Percentiles rank a stretch among this genome's conserved stretches.
phyloP scores from a whole-genome alignment of 2,113 vertebrate genomes.

The Lepisosteus osseus region DNA sequence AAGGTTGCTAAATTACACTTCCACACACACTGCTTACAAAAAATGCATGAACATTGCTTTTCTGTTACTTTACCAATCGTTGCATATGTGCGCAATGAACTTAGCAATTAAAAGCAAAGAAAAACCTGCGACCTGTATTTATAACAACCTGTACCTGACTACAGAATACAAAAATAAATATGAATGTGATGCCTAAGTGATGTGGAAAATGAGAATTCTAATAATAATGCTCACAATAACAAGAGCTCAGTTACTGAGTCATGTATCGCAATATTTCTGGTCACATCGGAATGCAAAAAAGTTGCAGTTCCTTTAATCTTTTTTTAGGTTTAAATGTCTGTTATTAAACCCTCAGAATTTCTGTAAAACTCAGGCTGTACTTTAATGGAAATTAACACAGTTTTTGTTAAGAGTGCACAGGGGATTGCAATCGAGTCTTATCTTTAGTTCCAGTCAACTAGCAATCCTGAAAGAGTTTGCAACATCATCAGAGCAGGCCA shows the following conservation, averaged over 20 bases:
- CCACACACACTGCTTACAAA: no score
- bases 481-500: constrained; percentile 94
- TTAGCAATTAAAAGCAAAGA: no score
- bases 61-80: no score
- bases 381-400: constrained; percentile 78
- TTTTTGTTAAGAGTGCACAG: constrained; percentile 77
- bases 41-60: no score
- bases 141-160: no score
- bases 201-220: no score
- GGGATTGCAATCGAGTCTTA: constrained; percentile 78
- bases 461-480: constrained; percentile 93
- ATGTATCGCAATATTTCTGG: neutral
- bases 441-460: constrained; percentile 93
- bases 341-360: constrained; percentile 53
- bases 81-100: no score
- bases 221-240: neutral
- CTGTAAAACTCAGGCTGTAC: constrained; percentile 62
- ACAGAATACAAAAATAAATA: no score
- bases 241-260: neutral
- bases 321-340: constrained; percentile 52
- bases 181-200: no score
- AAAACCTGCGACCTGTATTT: no score
- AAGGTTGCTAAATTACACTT: no score
- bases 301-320: neutral
- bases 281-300: neutral